Evolutionary conservation across 2,797 vertebrate species (phyloP).

Genomic region (Melanotaenia nigrans): DNA sequence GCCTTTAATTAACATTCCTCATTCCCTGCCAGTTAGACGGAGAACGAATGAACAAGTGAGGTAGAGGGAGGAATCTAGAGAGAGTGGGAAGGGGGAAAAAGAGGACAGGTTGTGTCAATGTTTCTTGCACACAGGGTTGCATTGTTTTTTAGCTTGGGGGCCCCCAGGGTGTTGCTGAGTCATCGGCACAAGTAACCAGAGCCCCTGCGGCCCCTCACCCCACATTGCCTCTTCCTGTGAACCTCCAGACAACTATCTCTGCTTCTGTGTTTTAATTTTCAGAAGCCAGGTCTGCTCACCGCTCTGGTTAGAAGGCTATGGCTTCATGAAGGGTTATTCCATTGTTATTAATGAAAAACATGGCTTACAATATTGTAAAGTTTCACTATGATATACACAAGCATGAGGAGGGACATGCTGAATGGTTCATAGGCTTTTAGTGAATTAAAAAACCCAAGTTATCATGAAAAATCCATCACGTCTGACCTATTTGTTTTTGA

Average conservation of each 20-base stretch:
- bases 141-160: conserved; percentile 71
- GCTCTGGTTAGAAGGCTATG: conserved; percentile 4
- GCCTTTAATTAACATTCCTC: conserved; percentile 82
- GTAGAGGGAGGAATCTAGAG: conserved; percentile 39
- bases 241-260: conserved; percentile 35
- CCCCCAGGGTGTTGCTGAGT: conserved; percentile 64
- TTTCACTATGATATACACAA: conserved; percentile 3
- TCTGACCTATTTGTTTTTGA: conserved; percentile 64
- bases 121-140: conserved; percentile 71
- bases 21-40: conserved; percentile 64
- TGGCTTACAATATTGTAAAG: conserved; percentile 5
- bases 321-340: background rate
- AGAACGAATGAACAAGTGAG: conserved; percentile 60
- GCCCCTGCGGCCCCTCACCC: conserved; percentile 35
- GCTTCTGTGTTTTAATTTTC: conserved; percentile 20
- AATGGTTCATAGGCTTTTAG: conserved; percentile 30
- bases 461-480: conserved; percentile 51
- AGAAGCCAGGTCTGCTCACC: conserved; percentile 23
- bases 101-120: conserved; percentile 75
- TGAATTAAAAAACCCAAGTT: conserved; percentile 32
- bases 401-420: conserved; percentile 17
- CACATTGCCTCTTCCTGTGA: conserved; percentile 32
- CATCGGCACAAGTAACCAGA: conserved; percentile 72
- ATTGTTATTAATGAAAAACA: background rate
- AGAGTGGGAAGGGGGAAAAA: conserved; percentile 41